Percentiles rank a stretch among this genome's conserved stretches.
Conservation (phyloP, 37 sponge, comb jelly and placozoan genomes). For the Agelas oroides region DNA sequence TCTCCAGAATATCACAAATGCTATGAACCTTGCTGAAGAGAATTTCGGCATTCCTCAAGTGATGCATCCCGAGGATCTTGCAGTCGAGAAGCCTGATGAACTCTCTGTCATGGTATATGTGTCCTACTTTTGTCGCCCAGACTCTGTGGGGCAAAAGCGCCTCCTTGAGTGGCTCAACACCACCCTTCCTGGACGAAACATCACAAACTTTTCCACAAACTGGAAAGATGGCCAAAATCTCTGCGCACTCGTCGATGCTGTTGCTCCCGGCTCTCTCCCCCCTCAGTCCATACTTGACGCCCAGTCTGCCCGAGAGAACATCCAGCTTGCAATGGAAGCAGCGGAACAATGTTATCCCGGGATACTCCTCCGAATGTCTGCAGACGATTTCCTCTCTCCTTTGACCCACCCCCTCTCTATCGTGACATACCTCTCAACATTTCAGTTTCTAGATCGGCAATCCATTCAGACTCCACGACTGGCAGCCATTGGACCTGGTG, state of each 20-base stretch:
- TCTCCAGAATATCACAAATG: slow-evolving; percentile 38
- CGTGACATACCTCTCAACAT: slow-evolving; percentile 68
- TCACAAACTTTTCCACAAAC: slow-evolving; percentile 47
- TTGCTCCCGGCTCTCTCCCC: slow-evolving; percentile 51
- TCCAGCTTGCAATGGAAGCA: slow-evolving; percentile 43
- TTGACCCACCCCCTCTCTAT: slow-evolving; percentile 46
- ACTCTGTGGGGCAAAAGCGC: slow-evolving; percentile 44
- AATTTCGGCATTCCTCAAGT: slow-evolving; percentile 62
- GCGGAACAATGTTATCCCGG: slow-evolving; percentile 44
- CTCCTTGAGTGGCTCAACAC: slow-evolving; percentile 44
- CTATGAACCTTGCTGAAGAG: slow-evolving; percentile 64
- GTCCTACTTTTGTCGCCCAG: slow-evolving; percentile 70
- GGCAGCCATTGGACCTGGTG: slow-evolving; percentile 18
- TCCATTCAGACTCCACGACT: not conserved
- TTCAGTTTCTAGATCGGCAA: slow-evolving; percentile 13
- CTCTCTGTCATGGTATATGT: slow-evolving; percentile 73
- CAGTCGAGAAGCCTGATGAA: slow-evolving; percentile 59
- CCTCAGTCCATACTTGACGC: slow-evolving; percentile 51
- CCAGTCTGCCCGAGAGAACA: slow-evolving; percentile 47
- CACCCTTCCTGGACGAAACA: slow-evolving; percentile 15
- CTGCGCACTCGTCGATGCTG: slow-evolving; percentile 47
- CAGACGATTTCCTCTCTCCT: slow-evolving; percentile 57
- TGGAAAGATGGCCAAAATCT: slow-evolving; percentile 68
- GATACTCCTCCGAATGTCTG: slow-evolving; percentile 12
- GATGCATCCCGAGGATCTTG: slow-evolving; percentile 47